Evolutionary conservation across 2,797 vertebrate species (phyloP), one percentile per base, ranked within the genome.

Genomic region (Enteromius mattozi): DNA sequence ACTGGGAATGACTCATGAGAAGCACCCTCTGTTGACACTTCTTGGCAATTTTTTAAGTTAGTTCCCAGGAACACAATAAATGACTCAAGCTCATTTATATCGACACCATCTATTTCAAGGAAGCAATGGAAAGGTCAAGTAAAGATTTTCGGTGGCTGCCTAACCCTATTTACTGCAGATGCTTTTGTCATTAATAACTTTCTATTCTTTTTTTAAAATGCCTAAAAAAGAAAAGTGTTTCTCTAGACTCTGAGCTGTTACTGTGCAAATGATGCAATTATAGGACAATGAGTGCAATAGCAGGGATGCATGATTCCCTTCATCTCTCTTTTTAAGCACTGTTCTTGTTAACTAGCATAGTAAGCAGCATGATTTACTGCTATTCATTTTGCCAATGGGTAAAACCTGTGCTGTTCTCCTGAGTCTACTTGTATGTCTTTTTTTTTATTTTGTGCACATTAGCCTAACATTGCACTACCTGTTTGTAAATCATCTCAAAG

Each of bases 211-310:
- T n/a, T 3, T 13, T 74, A 51, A 74, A 74, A 19, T 74, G 5
- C 47, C 17, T 54, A 21, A 51, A 51, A 49, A 74, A 71, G 16
- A 30, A 13, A 75, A n/a, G 5, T 21, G 17, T 54, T 71, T 74
- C 27, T 51, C 47, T 33, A 21, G 71, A 21, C 27, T 47, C 42
- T 33, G 9, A 51, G 27, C 9, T 51, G 24, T 72, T 72, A 49
- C 8, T 72, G 14, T 74, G 45, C 27, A 51, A 9, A 51, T 51
- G 49, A 75, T 56, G 49, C 49, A 75, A 54, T 56, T 75, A 56
- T 37, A 16, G 19, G 6, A 35, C 30, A 54, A 56, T 16, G 12
- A 75, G 3, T 54, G 72, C 19, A 56, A 75, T 14, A 35, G 49
- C 30, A 54, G 30, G 37, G 72, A n/a, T 75, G 49, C 72, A n/a